Percentiles rank a stretch among this genome's conserved stretches.
These are phyloP conservation scores for Glossosoma conforme DNA, from an alignment of 1,140 invertebrate genomes.

Conservation along the genomic window DNA sequence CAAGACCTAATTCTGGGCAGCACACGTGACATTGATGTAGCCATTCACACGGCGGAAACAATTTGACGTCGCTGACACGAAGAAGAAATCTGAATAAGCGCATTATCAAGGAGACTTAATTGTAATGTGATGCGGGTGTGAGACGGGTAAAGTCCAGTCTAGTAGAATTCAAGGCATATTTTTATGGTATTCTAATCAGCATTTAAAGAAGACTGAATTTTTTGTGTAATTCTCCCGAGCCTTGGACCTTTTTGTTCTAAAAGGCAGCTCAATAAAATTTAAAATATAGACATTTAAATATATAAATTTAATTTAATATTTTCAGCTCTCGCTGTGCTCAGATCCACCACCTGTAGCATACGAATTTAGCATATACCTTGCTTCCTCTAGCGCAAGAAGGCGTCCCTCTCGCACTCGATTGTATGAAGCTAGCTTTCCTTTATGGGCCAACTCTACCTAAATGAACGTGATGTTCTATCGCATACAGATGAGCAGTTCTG, in stretches of 20 bases:
- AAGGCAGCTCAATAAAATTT: slow-evolving; percentile 5
- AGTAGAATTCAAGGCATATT: too few species aligned
- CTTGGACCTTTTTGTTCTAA: neutral
- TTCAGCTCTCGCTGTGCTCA: slow-evolving; percentile 14
- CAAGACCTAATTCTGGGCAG: too few species aligned
- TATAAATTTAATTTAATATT: too few species aligned
- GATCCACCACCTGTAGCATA: slow-evolving; percentile 29
- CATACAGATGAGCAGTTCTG: neutral
- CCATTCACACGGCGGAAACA: too few species aligned
- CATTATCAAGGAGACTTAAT: too few species aligned
- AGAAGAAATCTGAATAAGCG: too few species aligned
- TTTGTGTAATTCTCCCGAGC: neutral
- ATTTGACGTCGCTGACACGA: too few species aligned
- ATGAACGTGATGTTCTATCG: neutral
- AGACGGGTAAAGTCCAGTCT: neutral
- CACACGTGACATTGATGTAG: too few species aligned
- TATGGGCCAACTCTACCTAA: neutral
- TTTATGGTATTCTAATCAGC: neutral
- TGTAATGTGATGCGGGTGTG: too few species aligned
- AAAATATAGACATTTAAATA: too few species aligned
- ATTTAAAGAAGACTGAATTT: neutral
- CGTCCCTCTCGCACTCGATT: slow-evolving; percentile 5
- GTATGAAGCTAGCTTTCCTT: neutral
- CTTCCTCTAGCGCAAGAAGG: neutral
- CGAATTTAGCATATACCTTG: slow-evolving; percentile 24